Conservation (phyloP, 2,797 vertebrate species). For the Prunella strophiata region DNA sequence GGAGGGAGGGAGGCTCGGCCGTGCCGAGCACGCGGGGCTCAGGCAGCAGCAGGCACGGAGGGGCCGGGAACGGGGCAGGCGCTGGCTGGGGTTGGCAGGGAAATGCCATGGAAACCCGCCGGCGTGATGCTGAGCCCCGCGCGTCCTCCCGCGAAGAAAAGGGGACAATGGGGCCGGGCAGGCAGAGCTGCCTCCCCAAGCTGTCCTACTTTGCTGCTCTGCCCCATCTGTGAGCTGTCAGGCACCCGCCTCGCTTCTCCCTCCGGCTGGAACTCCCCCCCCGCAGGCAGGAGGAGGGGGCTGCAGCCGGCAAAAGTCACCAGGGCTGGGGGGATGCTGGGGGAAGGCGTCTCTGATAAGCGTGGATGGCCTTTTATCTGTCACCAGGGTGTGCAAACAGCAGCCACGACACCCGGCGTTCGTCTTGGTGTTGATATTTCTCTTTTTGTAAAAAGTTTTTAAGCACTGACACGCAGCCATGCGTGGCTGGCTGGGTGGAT, state of each 20-base stretch:
- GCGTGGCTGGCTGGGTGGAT: fast-evolving
- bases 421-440: not conserved
- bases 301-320: not conserved
- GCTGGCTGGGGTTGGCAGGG: constrained; percentile 27
- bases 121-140: constrained; percentile 57
- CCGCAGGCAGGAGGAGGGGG: not conserved
- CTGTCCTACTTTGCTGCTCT: constrained; percentile 59
- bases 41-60: constrained; percentile 34
- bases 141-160: constrained; percentile 33
- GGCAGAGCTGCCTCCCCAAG: constrained; percentile 41
- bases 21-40: not conserved
- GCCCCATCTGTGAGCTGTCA: constrained; percentile 62
- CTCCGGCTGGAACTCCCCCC: not conserved
- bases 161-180: constrained; percentile 34
- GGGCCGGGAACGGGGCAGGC: not conserved
- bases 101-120: constrained; percentile 52
- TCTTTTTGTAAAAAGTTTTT: not conserved
- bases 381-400: not conserved
- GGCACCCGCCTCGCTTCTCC: not conserved
- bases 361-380: not conserved
- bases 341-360: not conserved
- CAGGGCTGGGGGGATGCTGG: not conserved
- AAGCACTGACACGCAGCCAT: fast-evolving
- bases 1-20: not conserved
- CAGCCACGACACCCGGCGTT: fast-evolving